phyloP scores from a whole-genome alignment of 2,888 invertebrate genomes.

The Callimorpha dominula region DNA sequence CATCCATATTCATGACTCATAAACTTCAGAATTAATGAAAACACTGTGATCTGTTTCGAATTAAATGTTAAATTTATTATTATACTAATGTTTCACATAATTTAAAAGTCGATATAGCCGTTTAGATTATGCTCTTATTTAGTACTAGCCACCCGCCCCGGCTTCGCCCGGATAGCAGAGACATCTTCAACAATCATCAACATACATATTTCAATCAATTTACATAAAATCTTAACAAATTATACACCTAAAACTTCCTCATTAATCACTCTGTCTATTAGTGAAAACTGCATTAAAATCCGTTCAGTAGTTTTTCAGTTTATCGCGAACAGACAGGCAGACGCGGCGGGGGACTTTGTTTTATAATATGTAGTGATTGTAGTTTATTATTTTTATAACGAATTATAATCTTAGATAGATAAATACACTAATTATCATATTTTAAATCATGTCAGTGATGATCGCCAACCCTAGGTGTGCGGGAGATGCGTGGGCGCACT shows the following conservation, averaged over 20 bases:
- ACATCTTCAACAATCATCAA: too few relatives aligned
- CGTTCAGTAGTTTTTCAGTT: too few relatives aligned
- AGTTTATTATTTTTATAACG: not conserved
- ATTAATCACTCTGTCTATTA: too few relatives aligned
- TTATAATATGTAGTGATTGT: too few relatives aligned
- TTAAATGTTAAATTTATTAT: constrained; percentile 32
- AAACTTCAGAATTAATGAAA: constrained; percentile 34
- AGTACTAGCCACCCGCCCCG: too few relatives aligned
- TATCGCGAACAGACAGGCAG: too few relatives aligned
- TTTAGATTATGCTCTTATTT: constrained; percentile 6
- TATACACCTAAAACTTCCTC: too few relatives aligned
- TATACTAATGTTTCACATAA: constrained; percentile 15
- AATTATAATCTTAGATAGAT: not conserved
- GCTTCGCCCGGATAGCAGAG: too few relatives aligned
- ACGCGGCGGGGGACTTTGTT: too few relatives aligned
- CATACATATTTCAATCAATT: too few relatives aligned
- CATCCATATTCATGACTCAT: constrained; percentile 41
- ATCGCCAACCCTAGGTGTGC: constrained; percentile 61
- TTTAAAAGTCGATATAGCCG: constrained; percentile 9
- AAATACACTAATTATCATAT: not conserved
- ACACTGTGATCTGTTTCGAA: constrained; percentile 27
- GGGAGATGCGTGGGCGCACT: constrained; percentile 78
- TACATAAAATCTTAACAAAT: too few relatives aligned
- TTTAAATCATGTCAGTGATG: not conserved
- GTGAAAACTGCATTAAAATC: too few relatives aligned